A percentile compares a stretch with the other conserved stretches of the same genome.
Evolutionary conservation across 2,797 vertebrate species (phyloP).

Genomic region (Limosa lapponica): DNA sequence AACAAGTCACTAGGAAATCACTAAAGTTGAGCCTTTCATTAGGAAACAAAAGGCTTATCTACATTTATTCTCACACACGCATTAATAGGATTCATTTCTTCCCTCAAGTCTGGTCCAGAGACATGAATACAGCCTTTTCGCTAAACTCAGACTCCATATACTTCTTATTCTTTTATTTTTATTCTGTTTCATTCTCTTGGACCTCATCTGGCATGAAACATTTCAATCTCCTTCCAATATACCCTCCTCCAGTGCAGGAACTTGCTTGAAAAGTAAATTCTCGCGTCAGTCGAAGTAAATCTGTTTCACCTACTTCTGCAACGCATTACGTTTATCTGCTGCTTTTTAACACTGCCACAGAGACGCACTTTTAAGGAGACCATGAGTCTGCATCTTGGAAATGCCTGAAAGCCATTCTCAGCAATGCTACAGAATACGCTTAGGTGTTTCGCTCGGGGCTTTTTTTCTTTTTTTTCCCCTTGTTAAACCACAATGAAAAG

Average conservation of each 20-base stretch:
- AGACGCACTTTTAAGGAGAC: not conserved
- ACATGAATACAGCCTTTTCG: rapidly evolving
- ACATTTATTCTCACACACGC: not conserved
- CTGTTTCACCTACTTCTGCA: not conserved
- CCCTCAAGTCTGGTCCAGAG: not conserved
- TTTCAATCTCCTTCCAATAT: no score
- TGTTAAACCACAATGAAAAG: constrained; percentile 24
- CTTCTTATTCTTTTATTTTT: not conserved
- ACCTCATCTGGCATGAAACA: not conserved
- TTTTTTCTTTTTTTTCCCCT: not conserved
- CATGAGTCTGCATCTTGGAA: not conserved
- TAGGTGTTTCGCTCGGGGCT: constrained; percentile 22
- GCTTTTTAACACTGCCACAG: not conserved
- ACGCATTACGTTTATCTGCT: not conserved
- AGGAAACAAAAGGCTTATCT: not conserved
- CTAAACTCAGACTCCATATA: not conserved
- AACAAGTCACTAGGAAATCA: not conserved
- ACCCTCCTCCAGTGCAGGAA: not conserved
- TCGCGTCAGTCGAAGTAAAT: not conserved
- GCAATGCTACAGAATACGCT: not conserved
- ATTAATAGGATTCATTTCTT: not conserved
- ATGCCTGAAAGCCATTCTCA: constrained; percentile 13
- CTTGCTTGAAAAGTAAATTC: not conserved
- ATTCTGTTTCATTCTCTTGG: not conserved
- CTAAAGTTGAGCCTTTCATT: not conserved